Evolutionary conservation across 2,888 invertebrate genomes (phyloP).

Genomic region (Drepana falcataria): DNA sequence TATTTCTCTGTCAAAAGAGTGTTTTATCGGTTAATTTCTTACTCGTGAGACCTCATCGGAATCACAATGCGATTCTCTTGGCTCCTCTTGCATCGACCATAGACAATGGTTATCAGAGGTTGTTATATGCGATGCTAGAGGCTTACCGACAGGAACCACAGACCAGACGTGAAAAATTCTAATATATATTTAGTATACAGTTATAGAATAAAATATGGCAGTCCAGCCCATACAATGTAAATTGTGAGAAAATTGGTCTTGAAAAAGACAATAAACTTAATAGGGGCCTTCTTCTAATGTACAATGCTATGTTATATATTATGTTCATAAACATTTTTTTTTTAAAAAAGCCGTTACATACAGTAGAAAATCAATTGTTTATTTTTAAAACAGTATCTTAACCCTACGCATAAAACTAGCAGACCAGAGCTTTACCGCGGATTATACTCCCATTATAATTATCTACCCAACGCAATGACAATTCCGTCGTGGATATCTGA

Average conservation of each 20-base stretch:
- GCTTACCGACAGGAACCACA: slow-evolving; percentile 3
- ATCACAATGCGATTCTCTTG: slow-evolving; percentile 3
- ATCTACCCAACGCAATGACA: slow-evolving; percentile 35
- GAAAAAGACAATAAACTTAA: slow-evolving; percentile 54
- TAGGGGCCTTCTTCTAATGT: slow-evolving; percentile 49
- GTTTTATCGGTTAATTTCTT: slow-evolving; percentile 16
- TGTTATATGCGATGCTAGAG: background rate
- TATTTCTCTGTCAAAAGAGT: slow-evolving; percentile 32
- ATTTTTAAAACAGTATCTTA: slow-evolving; percentile 62
- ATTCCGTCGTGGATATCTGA: background rate
- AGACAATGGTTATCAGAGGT: no score
- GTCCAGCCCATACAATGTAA: slow-evolving; percentile 68
- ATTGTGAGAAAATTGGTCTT: slow-evolving; percentile 72
- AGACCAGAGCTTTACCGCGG: slow-evolving; percentile 56
- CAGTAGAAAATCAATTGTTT: slow-evolving; percentile 64
- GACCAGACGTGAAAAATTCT: slow-evolving; percentile 15
- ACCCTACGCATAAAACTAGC: slow-evolving; percentile 63
- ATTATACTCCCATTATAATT: slow-evolving; percentile 25
- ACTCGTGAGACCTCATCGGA: slow-evolving; percentile 8
- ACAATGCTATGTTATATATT: slow-evolving; percentile 46
- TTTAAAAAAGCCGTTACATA: slow-evolving; percentile 72
- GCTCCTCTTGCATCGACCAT: no score
- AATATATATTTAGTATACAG: slow-evolving; percentile 30
- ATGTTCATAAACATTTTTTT: slow-evolving; percentile 46
- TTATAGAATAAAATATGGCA: slow-evolving; percentile 68